These are phyloP conservation scores for Ramphastos sulfuratus DNA, from an alignment of 2,113 vertebrate species.

Conservation along the genomic window DNA sequence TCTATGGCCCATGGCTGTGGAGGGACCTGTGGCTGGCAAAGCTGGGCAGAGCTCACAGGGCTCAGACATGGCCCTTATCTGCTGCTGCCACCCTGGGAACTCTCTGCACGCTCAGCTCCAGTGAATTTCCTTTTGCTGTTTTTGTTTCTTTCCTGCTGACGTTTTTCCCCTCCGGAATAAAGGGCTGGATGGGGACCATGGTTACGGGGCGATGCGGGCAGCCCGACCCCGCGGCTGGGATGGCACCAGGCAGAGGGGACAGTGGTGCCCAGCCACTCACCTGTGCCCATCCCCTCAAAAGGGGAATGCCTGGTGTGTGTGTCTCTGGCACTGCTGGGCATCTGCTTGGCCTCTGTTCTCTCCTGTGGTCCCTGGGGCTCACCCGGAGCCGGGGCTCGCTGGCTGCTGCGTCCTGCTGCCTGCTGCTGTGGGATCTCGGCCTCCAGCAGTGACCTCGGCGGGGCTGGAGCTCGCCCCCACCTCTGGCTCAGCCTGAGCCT, in stretches of 20 bases:
- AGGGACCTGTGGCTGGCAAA: neutral
- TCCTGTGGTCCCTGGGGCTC: neutral
- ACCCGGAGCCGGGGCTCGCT: neutral
- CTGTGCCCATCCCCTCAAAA: neutral
- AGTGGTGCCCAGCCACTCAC: neutral
- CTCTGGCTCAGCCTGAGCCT: neutral
- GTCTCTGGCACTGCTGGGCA: neutral
- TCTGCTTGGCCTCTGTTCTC: neutral
- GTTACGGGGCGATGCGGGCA: neutral
- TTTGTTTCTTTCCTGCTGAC: slow-evolving; percentile 64
- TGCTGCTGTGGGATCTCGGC: neutral
- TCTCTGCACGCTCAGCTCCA: neutral
- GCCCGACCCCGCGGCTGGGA: neutral
- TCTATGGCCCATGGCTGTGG: neutral
- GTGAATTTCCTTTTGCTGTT: slow-evolving; percentile 66
- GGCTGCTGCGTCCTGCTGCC: neutral
- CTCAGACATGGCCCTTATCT: slow-evolving; percentile 41
- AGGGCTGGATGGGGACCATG: slow-evolving; percentile 44
- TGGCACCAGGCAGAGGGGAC: neutral
- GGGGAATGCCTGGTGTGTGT: neutral
- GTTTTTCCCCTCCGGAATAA: slow-evolving; percentile 51
- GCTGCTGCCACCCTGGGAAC: slow-evolving; percentile 32
- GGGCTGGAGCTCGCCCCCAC: slow-evolving; percentile 5
- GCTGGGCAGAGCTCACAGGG: neutral
- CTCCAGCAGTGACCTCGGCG: slow-evolving; percentile 2